Evolutionary conservation across 1,140 invertebrate genomes (phyloP).

Genomic region (Ruditapes philippinarum): DNA sequence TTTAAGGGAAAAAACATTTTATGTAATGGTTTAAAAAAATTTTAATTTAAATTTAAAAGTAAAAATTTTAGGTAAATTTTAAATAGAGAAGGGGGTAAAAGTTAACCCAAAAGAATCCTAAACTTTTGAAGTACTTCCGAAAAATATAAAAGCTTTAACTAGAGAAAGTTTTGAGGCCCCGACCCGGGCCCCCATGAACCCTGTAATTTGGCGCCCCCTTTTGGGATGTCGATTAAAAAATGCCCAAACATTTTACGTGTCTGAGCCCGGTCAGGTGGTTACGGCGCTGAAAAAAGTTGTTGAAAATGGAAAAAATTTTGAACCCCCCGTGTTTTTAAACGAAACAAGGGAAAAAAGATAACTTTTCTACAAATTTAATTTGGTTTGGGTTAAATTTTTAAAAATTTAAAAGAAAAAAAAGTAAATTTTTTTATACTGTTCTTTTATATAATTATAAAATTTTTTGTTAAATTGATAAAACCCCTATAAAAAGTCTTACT

Average conservation of each 20-base stretch:
- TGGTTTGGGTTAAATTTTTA: constrained; percentile 44
- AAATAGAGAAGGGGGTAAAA: too few species aligned
- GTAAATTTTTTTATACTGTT: too few species aligned
- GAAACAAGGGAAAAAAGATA: constrained; percentile 36
- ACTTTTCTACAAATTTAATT: not conserved
- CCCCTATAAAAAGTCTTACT: too few species aligned
- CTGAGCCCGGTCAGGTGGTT: constrained; percentile 8
- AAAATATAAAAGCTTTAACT: not conserved
- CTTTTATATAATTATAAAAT: too few species aligned
- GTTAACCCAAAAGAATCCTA: not conserved
- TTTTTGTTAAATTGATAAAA: too few species aligned
- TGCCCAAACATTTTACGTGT: not conserved
- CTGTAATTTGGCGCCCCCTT: not conserved
- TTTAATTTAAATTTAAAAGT: too few species aligned
- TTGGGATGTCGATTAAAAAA: constrained; percentile 32
- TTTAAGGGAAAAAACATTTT: too few species aligned
- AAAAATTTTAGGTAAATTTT: too few species aligned
- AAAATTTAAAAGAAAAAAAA: not conserved
- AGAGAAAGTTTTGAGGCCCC: not conserved
- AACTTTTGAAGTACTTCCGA: not conserved
- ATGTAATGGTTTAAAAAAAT: too few species aligned
- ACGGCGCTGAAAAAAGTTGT: constrained; percentile 16
- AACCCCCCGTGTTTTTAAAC: constrained; percentile 32
- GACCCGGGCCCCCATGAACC: not conserved
- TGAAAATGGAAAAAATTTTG: constrained; percentile 47